A percentile compares a stretch with the other conserved stretches of the same genome.
Evolutionary conservation across 1,140 invertebrate species (phyloP).

Genomic region (Zaprionus ghesquierei): DNA sequence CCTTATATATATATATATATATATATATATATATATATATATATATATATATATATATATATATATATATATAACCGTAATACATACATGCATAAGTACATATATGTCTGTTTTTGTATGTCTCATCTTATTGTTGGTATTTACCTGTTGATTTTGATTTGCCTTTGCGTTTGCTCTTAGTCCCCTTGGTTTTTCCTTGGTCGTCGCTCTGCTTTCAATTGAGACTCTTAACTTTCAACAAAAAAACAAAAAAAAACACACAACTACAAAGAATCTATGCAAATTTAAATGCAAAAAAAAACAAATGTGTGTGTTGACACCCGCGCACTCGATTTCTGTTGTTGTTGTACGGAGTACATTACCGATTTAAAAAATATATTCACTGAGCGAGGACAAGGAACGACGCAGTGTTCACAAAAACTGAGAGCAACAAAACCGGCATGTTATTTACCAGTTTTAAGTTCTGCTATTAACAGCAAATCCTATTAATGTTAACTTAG

Average conservation of each 20-base stretch:
- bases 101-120: constrained; percentile 3
- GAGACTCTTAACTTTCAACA: neutral
- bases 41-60: too few species aligned
- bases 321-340: constrained; percentile 21
- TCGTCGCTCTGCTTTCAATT: constrained; percentile 5
- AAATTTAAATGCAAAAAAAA: constrained; percentile 35
- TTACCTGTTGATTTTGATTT: constrained; percentile 49
- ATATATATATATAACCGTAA: constrained; percentile 22
- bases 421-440: constrained; percentile 25
- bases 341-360: constrained; percentile 5
- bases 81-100: constrained; percentile 17
- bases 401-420: constrained; percentile 44
- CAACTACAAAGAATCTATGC: constrained; percentile 23
- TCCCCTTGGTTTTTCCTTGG: constrained; percentile 25
- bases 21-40: too few species aligned
- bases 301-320: constrained; percentile 27
- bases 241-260: constrained; percentile 21
- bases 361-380: constrained; percentile 21
- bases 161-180: constrained; percentile 13
- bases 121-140: constrained; percentile 33
- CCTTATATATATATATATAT: too few species aligned
- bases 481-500: neutral
- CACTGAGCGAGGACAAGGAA: constrained; percentile 23
- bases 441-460: constrained; percentile 30
- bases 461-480: neutral